Evolutionary conservation across 2,888 invertebrate genomes (phyloP).

Genomic region (Meganola albula): DNA sequence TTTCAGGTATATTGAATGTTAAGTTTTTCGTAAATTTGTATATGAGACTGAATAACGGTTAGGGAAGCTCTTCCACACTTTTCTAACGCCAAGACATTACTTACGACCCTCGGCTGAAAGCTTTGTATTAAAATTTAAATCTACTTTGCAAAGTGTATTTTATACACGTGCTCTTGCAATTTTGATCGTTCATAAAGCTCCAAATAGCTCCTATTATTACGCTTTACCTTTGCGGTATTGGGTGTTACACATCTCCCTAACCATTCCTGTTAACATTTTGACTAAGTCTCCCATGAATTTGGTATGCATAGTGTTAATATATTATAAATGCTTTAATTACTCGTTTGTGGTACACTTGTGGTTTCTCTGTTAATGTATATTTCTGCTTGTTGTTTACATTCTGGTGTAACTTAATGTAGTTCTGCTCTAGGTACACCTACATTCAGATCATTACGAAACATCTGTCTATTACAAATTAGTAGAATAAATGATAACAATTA

Average conservation of each 20-base stretch:
- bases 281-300: slow-evolving; percentile 65
- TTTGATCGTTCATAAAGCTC: slow-evolving; percentile 76
- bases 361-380: slow-evolving; percentile 49
- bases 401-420: too few relatives aligned
- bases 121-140: slow-evolving; percentile 78
- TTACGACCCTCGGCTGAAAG: slow-evolving; percentile 73
- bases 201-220: slow-evolving; percentile 73
- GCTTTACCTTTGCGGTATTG: slow-evolving; percentile 70
- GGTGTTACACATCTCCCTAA: slow-evolving; percentile 64
- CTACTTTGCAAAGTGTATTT: slow-evolving; percentile 78
- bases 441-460: slow-evolving; percentile 10
- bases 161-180: slow-evolving; percentile 76
- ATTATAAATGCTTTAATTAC: slow-evolving; percentile 74
- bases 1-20: too few relatives aligned
- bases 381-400: slow-evolving; percentile 32
- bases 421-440: neutral
- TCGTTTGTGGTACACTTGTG: slow-evolving; percentile 63
- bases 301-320: slow-evolving; percentile 70
- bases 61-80: slow-evolving; percentile 52
- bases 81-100: slow-evolving; percentile 69
- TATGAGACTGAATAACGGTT: slow-evolving; percentile 25
- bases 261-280: slow-evolving; percentile 56
- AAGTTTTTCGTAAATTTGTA: too few relatives aligned
- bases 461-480: slow-evolving; percentile 21
- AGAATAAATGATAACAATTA: slow-evolving; percentile 22